Conservation (phyloP, 2,113 vertebrate species). For the Misgurnus mizolepis region DNA sequence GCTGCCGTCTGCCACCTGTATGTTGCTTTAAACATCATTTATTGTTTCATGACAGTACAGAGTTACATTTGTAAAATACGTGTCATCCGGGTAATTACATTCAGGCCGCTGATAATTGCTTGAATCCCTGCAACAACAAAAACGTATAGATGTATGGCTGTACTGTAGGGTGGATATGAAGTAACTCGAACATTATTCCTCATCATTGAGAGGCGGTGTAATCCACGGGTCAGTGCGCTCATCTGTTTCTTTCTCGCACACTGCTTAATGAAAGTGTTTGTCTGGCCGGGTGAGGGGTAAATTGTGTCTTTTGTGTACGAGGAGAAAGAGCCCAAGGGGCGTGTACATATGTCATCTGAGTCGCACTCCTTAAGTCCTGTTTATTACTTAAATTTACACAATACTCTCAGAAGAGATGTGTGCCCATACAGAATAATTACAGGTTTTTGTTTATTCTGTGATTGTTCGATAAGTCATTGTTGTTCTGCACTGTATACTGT, state of each 20-base stretch:
- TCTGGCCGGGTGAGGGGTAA: slow-evolving; percentile 39
- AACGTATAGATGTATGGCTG: slow-evolving; percentile 15
- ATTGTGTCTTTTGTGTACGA: slow-evolving; percentile 44
- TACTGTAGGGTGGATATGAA: slow-evolving; percentile 1
- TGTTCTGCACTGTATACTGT: background rate
- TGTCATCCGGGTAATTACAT: background rate
- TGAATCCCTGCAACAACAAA: slow-evolving; percentile 5
- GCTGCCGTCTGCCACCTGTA: background rate
- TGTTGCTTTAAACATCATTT: slow-evolving; percentile 3
- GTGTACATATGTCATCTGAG: slow-evolving; percentile 38
- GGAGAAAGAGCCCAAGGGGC: slow-evolving; percentile 16
- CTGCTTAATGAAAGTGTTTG: slow-evolving; percentile 54
- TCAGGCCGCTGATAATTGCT: slow-evolving; percentile 29
- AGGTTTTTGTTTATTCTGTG: background rate
- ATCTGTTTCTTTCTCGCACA: slow-evolving; percentile 36
- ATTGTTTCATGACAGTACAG: background rate
- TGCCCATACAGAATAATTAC: background rate
- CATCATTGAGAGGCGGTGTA: slow-evolving; percentile 16
- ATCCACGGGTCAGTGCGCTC: slow-evolving; percentile 40
- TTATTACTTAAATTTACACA: slow-evolving; percentile 38
- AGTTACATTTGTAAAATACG: background rate
- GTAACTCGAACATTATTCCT: slow-evolving; percentile 35
- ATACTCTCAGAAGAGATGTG: slow-evolving; percentile 11
- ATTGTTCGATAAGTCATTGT: background rate
- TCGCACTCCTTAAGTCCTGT: slow-evolving; percentile 35